Percentiles rank a stretch among this genome's conserved stretches.
phyloP scores from a whole-genome alignment of 2,888 invertebrate genomes.

The Philereme vetulata region DNA sequence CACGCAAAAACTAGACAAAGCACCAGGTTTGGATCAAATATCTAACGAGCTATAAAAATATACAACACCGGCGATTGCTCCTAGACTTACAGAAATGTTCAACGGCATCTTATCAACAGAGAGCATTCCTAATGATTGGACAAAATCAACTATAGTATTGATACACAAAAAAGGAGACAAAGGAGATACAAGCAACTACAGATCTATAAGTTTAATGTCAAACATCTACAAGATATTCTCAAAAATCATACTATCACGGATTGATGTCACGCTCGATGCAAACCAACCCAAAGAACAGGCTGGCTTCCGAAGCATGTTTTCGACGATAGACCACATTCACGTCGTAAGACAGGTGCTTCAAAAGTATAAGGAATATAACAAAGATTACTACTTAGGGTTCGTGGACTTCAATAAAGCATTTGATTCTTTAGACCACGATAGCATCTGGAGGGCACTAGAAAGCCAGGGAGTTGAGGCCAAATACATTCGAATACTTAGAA shows the following conservation, averaged over 20 bases:
- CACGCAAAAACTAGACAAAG: constrained; percentile 41
- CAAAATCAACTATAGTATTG: constrained; percentile 40
- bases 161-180: constrained; percentile 40
- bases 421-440: constrained; percentile 4
- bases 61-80: constrained; percentile 32
- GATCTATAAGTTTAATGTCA: too few relatives aligned
- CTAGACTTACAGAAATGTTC: constrained; percentile 34
- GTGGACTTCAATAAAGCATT: constrained; percentile 5
- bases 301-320: constrained; percentile 30
- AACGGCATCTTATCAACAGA: constrained; percentile 33
- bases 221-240: too few relatives aligned
- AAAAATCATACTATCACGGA: too few relatives aligned
- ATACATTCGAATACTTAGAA: constrained; percentile 3
- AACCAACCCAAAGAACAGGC: constrained; percentile 31
- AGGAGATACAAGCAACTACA: too few relatives aligned
- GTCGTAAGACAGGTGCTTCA: too few relatives aligned
- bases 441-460: constrained; percentile 4
- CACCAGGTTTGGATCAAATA: constrained; percentile 39
- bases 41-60: constrained; percentile 40
- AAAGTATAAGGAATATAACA: too few relatives aligned
- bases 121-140: constrained; percentile 39
- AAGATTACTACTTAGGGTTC: constrained; percentile 12
- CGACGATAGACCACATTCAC: constrained; percentile 38
- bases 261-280: too few relatives aligned
- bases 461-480: constrained; percentile 3